A percentile compares a stretch with the other conserved stretches of the same genome.
These are phyloP conservation scores for Grus americana DNA, from an alignment of 2,113 vertebrate genomes.

Conservation along the genomic window DNA sequence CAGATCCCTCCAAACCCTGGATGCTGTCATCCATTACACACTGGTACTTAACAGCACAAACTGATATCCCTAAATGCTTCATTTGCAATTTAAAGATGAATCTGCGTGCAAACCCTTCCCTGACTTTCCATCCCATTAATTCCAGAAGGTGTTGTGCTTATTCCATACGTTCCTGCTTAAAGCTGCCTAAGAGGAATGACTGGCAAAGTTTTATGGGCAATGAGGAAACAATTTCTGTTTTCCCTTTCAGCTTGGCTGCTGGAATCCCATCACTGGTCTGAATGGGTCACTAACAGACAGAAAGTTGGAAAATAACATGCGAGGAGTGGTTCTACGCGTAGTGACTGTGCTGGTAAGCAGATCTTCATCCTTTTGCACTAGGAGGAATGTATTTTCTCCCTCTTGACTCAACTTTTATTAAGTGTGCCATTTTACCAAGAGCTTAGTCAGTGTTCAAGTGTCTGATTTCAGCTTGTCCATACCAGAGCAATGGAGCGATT, in stretches of 20 bases:
- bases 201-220: not conserved
- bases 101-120: not conserved
- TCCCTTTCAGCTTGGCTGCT: constrained; percentile 90
- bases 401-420: constrained; percentile 59
- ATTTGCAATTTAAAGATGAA: constrained; percentile 23
- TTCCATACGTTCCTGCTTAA: rapidly evolving
- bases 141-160: not conserved
- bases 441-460: constrained; percentile 43
- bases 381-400: constrained; percentile 33
- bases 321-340: constrained; percentile 93
- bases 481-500: constrained; percentile 69
- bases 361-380: not conserved
- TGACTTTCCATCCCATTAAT: not conserved
- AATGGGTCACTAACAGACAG: constrained; percentile 96
- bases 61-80: not conserved
- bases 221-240: not conserved
- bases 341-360: constrained; percentile 93
- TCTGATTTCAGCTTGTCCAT: not conserved
- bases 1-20: not conserved
- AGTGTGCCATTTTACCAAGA: constrained; percentile 62
- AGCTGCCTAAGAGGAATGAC: not conserved
- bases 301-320: constrained; percentile 98
- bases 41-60: constrained; percentile 5
- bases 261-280: constrained; percentile 93
- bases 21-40: not conserved